phyloP scores from a whole-genome alignment of 1,140 invertebrate genomes.

The Drosophila repleta region DNA sequence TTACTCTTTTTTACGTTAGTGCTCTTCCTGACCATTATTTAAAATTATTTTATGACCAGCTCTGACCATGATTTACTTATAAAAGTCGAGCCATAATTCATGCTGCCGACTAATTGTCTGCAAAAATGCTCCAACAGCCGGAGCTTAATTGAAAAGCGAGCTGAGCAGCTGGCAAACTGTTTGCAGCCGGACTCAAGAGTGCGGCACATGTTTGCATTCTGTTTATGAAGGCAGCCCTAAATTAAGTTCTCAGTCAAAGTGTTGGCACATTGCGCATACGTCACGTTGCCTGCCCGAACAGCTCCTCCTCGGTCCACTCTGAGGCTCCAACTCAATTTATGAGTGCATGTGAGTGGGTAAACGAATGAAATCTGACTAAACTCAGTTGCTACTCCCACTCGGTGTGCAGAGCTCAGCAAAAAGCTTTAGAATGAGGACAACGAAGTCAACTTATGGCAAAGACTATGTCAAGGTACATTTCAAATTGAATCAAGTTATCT shows the following conservation, averaged over 20 bases:
- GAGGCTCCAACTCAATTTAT: slow-evolving; percentile 28
- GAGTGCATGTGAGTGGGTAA: slow-evolving; percentile 10
- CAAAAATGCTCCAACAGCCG: slow-evolving; percentile 5
- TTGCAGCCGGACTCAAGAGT: slow-evolving; percentile 6
- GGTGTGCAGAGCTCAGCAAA: background rate
- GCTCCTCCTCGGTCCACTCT: slow-evolving; percentile 5
- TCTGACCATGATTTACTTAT: slow-evolving; percentile 53
- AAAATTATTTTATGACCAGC: slow-evolving; percentile 53
- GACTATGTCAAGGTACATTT: slow-evolving; percentile 1
- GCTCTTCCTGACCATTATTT: slow-evolving; percentile 35
- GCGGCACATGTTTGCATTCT: slow-evolving; percentile 12
- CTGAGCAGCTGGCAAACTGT: background rate
- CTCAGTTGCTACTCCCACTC: background rate
- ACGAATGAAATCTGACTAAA: slow-evolving; percentile 24
- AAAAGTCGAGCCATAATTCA: slow-evolving; percentile 40
- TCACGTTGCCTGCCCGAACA: slow-evolving; percentile 39
- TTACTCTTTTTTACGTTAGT: slow-evolving; percentile 6
- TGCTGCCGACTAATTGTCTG: slow-evolving; percentile 38
- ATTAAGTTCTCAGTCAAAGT: slow-evolving; percentile 34
- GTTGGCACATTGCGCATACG: slow-evolving; percentile 44
- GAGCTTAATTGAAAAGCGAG: slow-evolving; percentile 42
- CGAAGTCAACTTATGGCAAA: slow-evolving; percentile 12
- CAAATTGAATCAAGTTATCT: slow-evolving; percentile 7
- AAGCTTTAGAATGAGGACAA: slow-evolving; percentile 15
- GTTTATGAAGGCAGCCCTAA: slow-evolving; percentile 35